A percentile compares a stretch with the other conserved stretches of the same genome.
Conservation (phyloP, 2,797 vertebrate species). For the Oophaga sylvatica region DNA sequence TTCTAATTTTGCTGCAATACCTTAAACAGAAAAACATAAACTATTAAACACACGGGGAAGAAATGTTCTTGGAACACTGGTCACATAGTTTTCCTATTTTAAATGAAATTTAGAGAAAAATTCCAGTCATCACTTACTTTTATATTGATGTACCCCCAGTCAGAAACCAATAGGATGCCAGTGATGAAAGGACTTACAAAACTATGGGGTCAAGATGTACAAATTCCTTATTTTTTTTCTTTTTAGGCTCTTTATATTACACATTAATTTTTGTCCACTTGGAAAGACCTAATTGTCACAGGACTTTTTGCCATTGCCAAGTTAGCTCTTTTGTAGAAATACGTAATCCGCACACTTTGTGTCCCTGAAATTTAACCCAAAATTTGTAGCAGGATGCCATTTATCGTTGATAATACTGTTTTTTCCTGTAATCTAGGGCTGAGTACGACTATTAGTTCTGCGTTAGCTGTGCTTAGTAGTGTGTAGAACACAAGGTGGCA, state of each 20-base stretch:
- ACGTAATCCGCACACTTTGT: neutral
- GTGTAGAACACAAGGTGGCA: neutral
- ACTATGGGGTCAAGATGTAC: neutral
- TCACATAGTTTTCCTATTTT: slow-evolving; percentile 17
- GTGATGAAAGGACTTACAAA: neutral
- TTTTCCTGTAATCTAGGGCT: too few relatives aligned
- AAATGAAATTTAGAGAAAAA: neutral
- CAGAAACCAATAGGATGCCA: neutral
- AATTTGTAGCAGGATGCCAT: neutral
- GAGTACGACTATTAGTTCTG: neutral
- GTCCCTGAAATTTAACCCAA: neutral
- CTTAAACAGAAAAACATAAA: neutral
- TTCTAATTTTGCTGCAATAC: neutral
- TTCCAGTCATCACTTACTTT: slow-evolving; percentile 3
- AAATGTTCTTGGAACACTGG: slow-evolving; percentile 7
- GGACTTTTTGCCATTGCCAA: neutral
- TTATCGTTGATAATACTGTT: neutral
- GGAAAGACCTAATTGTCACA: neutral
- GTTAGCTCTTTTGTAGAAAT: neutral
- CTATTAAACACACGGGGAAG: neutral
- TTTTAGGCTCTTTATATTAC: neutral
- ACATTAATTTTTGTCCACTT: neutral
- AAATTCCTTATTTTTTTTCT: neutral
- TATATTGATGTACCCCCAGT: neutral
- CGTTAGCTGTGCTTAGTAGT: too few relatives aligned